These are phyloP conservation scores for Chionomys nivalis DNA, from an alignment of 2,113 vertebrate genomes.

Conservation along the genomic window DNA sequence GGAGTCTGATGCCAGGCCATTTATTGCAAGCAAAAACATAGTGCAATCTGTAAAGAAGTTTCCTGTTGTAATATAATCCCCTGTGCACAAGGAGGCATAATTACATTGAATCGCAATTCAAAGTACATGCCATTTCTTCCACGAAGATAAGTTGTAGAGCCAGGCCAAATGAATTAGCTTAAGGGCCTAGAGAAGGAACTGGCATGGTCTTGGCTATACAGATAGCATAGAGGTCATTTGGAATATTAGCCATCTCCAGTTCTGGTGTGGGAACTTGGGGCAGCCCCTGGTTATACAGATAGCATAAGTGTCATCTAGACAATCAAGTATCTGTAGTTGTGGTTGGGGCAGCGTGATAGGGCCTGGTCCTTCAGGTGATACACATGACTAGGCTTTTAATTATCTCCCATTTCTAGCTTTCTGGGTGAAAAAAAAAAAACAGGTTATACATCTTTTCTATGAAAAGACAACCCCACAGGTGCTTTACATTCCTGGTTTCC, in stretches of 20 bases:
- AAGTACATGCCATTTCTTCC: neutral
- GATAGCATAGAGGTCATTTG: neutral
- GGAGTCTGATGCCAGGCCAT: neutral
- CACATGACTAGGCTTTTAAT: neutral
- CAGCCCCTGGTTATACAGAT: neutral
- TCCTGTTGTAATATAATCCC: neutral
- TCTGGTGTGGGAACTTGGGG: neutral
- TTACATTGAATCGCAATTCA: neutral
- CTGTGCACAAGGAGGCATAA: neutral
- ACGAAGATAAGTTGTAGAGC: neutral
- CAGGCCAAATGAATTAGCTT: neutral
- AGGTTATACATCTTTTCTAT: neutral
- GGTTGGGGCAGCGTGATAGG: too few relatives aligned
- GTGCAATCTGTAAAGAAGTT: neutral
- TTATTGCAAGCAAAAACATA: neutral
- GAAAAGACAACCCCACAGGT: neutral
- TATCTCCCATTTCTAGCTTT: neutral
- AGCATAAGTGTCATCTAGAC: neutral
- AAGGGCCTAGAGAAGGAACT: neutral
- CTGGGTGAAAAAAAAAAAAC: neutral
- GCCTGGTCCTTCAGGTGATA: neutral
- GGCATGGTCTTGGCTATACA: neutral
- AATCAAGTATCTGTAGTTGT: neutral
- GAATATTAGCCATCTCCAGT: neutral
- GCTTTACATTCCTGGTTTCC: neutral